phyloP scores from a whole-genome alignment of 2,797 vertebrate species.

The Heterohyrax brucei region DNA sequence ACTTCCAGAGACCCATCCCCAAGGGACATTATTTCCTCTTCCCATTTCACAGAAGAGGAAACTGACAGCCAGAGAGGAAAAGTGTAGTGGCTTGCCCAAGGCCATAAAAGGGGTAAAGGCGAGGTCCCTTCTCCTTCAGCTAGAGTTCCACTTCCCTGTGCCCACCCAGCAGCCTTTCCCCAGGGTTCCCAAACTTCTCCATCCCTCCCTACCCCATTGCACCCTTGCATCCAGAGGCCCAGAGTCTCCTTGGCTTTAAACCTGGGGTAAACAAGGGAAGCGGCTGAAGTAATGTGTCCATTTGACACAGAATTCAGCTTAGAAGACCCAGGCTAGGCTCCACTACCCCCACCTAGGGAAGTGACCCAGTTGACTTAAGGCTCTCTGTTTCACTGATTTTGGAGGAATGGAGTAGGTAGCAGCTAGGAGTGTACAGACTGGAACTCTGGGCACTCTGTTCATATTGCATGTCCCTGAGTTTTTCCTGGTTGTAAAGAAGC shows the following conservation, averaged over 20 bases:
- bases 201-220: background rate
- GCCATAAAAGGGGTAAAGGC: background rate
- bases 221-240: background rate
- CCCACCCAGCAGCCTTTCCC: background rate
- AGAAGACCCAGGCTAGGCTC: background rate
- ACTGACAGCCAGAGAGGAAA: background rate
- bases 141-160: background rate
- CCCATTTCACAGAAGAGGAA: slow-evolving; percentile 67
- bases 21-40: slow-evolving; percentile 15
- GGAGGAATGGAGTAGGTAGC: accelerated
- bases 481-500: background rate
- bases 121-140: background rate
- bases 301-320: background rate
- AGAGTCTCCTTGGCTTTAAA: background rate
- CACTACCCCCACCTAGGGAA: background rate
- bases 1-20: background rate
- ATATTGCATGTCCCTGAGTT: background rate
- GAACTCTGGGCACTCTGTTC: no score
- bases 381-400: background rate
- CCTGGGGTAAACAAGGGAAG: background rate
- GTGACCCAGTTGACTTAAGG: background rate
- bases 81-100: background rate
- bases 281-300: background rate
- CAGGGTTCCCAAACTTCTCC: background rate
- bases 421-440: background rate